Evolutionary conservation across 2,113 vertebrate genomes (phyloP).

Genomic region (Sceloporus undulatus): DNA sequence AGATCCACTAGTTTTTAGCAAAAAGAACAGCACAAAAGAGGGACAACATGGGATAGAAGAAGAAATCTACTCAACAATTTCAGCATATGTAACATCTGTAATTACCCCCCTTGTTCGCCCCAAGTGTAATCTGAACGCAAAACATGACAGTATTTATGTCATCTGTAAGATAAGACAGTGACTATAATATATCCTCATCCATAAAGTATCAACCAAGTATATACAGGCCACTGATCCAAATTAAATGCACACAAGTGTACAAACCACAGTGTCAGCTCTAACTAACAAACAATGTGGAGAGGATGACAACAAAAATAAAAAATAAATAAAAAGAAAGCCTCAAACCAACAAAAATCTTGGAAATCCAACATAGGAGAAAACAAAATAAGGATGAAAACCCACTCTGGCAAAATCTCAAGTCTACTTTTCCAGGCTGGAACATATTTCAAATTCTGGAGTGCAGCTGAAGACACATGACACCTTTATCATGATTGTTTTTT

Average conservation of each 20-base stretch:
- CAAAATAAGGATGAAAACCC: constrained; percentile 43
- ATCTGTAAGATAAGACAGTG: background rate
- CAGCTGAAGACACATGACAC: constrained; percentile 42
- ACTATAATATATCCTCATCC: constrained; percentile 42
- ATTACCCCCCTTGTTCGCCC: constrained; percentile 39
- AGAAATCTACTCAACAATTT: constrained; percentile 36
- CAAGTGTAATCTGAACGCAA: constrained; percentile 30
- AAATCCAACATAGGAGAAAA: background rate
- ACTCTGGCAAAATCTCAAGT: constrained; percentile 45
- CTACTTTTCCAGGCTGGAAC: background rate
- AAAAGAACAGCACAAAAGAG: background rate
- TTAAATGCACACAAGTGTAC: constrained; percentile 54
- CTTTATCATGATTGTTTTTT: constrained; percentile 52
- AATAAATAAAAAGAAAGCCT: too few relatives aligned
- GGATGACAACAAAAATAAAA: constrained; percentile 28
- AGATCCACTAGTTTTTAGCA: background rate
- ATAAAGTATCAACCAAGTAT: constrained; percentile 55
- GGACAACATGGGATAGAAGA: rapidly evolving
- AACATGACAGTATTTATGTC: constrained; percentile 43
- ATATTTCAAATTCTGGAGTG: constrained; percentile 46
- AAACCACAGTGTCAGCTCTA: constrained; percentile 22
- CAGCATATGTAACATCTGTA: constrained; percentile 47
- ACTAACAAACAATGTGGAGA: constrained; percentile 37
- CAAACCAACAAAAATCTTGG: background rate
- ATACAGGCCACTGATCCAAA: constrained; percentile 67